phyloP scores from a whole-genome alignment of 2,797 vertebrate genomes.

The Scarus forsteni region DNA sequence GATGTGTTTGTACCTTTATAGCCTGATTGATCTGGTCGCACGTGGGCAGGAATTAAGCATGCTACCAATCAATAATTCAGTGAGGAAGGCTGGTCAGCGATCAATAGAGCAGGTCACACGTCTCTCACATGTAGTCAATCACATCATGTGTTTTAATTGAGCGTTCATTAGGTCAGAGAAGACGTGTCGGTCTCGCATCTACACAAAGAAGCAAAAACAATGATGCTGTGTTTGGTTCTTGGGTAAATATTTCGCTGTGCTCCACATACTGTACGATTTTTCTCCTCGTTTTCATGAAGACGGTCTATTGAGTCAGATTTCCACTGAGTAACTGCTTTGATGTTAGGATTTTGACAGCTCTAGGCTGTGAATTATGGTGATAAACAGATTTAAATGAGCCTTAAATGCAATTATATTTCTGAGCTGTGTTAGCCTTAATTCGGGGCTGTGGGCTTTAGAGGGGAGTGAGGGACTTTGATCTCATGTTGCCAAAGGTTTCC shows the following conservation, averaged over 20 bases:
- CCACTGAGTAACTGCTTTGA: constrained; percentile 63
- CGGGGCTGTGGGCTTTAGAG: constrained; percentile 59
- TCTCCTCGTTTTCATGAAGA: constrained; percentile 46
- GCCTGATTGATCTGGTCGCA: constrained; percentile 56
- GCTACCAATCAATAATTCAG: constrained; percentile 58
- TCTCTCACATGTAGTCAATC: constrained; percentile 5
- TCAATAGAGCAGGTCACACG: constrained; percentile 15
- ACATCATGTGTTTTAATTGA: constrained; percentile 20
- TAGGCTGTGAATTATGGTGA: constrained; percentile 69
- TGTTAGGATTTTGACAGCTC: constrained; percentile 63
- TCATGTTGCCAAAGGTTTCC: constrained; percentile 67
- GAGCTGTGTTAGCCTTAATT: constrained; percentile 67
- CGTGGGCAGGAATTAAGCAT: constrained; percentile 45
- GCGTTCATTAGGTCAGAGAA: constrained; percentile 15
- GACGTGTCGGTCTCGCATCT: background rate
- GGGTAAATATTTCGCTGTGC: constrained; percentile 15
- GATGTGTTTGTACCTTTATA: constrained; percentile 56
- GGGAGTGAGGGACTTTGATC: constrained; percentile 71
- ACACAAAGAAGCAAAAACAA: background rate
- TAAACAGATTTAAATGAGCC: constrained; percentile 75
- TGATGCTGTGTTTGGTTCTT: constrained; percentile 11
- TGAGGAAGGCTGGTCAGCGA: constrained; percentile 29
- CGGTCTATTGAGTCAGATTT: constrained; percentile 43
- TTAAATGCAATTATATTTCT: constrained; percentile 72
- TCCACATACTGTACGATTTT: constrained; percentile 13